Conservation (phyloP, 2,888 invertebrate genomes). For the Lottia gigantea region DNA sequence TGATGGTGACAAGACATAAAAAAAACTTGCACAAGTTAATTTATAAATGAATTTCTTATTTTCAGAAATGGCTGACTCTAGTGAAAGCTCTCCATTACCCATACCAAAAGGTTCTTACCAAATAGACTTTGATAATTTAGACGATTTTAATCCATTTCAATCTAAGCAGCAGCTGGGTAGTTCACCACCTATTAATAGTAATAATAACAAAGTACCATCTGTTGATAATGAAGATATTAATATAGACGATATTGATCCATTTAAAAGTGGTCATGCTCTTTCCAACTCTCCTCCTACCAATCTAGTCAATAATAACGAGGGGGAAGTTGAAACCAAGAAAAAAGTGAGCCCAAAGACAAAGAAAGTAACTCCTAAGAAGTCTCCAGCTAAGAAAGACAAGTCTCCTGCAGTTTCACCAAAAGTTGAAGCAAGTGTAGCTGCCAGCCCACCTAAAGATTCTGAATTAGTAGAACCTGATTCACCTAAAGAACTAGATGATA, state of each 20-base stretch:
- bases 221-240: slow-evolving; percentile 1
- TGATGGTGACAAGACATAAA: too few relatives aligned
- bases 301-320: slow-evolving; percentile 21
- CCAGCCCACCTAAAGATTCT: not conserved
- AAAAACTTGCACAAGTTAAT: too few relatives aligned
- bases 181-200: slow-evolving; percentile 41
- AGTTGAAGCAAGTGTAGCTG: not conserved
- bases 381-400: not conserved
- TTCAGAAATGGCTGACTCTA: slow-evolving; percentile 14
- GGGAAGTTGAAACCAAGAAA: slow-evolving; percentile 9
- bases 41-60: not conserved
- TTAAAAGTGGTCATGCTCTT: slow-evolving; percentile 20
- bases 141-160: slow-evolving; percentile 60
- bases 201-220: slow-evolving; percentile 14
- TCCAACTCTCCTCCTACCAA: slow-evolving; percentile 25
- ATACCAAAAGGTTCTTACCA: slow-evolving; percentile 58
- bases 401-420: not conserved
- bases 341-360: not conserved
- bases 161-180: slow-evolving; percentile 43
- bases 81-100: slow-evolving; percentile 69
- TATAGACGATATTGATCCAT: slow-evolving; percentile 23
- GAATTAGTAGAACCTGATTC: not conserved
- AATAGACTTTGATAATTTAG: slow-evolving; percentile 63
- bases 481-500: not conserved
- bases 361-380: slow-evolving; percentile 8